Conservation (phyloP, 2,113 vertebrate species). For the Trematomus loennbergii region DNA sequence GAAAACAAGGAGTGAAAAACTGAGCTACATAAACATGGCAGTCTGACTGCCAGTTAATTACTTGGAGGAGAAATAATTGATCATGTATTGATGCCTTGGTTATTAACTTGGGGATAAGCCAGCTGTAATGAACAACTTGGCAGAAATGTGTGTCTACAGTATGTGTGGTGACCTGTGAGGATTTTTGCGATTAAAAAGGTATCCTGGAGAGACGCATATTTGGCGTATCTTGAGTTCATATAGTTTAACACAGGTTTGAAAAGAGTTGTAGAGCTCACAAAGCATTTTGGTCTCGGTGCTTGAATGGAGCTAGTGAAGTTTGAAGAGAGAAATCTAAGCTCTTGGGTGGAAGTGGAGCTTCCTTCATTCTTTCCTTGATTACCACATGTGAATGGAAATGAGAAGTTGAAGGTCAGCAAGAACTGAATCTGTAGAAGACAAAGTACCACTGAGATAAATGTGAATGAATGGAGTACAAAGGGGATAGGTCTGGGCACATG, state of each 20-base stretch:
- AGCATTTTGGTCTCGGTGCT: constrained; percentile 8
- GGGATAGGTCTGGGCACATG: neutral
- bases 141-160: constrained; percentile 14
- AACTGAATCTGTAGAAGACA: constrained; percentile 23
- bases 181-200: constrained; percentile 47
- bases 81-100: constrained; percentile 46
- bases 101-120: constrained; percentile 24
- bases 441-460: constrained; percentile 27
- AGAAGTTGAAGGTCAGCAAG: constrained; percentile 40
- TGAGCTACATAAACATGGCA: constrained; percentile 11
- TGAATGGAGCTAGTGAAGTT: constrained; percentile 26
- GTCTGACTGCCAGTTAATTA: neutral
- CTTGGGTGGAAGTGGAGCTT: neutral
- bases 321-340: constrained; percentile 25
- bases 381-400: constrained; percentile 24
- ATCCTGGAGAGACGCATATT: constrained; percentile 31
- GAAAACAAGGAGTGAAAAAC: neutral
- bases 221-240: constrained; percentile 21
- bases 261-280: constrained; percentile 10
- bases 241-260: constrained; percentile 22
- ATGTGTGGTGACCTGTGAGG: constrained; percentile 34
- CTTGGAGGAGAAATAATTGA: constrained; percentile 26
- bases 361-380: neutral
- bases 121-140: constrained; percentile 53
- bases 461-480: constrained; percentile 25